Conservation (phyloP, 2,113 vertebrate species). For the Pipra filicauda region DNA sequence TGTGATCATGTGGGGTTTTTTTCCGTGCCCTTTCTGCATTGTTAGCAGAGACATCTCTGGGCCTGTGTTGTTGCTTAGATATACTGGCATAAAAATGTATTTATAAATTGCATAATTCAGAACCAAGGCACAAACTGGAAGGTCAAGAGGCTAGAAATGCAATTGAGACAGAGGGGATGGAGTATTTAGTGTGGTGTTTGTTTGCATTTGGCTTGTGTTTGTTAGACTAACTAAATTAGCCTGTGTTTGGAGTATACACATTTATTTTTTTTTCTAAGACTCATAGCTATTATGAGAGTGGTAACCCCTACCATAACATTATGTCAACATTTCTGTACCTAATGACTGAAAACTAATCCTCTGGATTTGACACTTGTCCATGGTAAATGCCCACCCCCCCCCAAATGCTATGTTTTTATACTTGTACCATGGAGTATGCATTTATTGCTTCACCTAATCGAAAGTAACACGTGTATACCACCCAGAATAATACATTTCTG, state of each 20-base stretch:
- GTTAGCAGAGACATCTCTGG: not conserved
- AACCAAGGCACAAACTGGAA: not conserved
- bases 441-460: not conserved
- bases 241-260: not conserved
- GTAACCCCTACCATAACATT: not conserved
- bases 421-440: not conserved
- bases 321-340: not conserved
- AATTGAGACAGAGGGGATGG: not conserved
- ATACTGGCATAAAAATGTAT: not conserved
- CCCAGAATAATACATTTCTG: constrained; percentile 19
- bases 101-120: not conserved
- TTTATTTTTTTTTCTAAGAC: not conserved
- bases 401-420: not conserved
- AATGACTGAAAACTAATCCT: not conserved
- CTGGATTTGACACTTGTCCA: not conserved
- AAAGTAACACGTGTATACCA: not conserved
- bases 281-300: not conserved
- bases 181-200: not conserved
- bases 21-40: not conserved
- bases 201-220: not conserved
- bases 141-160: not conserved
- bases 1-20: accelerated
- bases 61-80: not conserved
- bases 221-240: not conserved
- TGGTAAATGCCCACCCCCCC: not conserved